Evolutionary conservation across 2,888 invertebrate species (phyloP).

Genomic region (Drosophila diplacantha): DNA sequence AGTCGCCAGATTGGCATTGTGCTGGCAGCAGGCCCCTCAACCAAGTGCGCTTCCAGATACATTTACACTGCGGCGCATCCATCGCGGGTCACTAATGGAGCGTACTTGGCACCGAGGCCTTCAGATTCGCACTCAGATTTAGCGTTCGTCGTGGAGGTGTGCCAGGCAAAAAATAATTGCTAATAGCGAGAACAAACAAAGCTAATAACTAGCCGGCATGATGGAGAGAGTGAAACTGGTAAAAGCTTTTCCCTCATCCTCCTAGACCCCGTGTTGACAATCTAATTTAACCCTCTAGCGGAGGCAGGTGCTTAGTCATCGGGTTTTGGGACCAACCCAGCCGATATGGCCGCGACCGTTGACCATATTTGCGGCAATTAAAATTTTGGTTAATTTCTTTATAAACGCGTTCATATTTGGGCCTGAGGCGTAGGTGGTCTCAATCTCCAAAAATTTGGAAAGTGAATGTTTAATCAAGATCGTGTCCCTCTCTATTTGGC

Average conservation of each 20-base stretch:
- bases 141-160: slow-evolving; percentile 23
- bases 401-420: slow-evolving; percentile 46
- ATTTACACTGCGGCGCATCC: slow-evolving; percentile 21
- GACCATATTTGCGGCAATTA: slow-evolving; percentile 43
- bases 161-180: slow-evolving; percentile 17
- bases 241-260: slow-evolving; percentile 32
- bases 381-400: slow-evolving; percentile 41
- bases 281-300: slow-evolving; percentile 3
- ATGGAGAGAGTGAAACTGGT: slow-evolving; percentile 68
- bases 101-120: slow-evolving; percentile 36
- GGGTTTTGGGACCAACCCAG: slow-evolving; percentile 43
- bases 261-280: slow-evolving; percentile 10
- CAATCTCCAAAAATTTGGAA: slow-evolving; percentile 18
- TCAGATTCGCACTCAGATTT: slow-evolving; percentile 15
- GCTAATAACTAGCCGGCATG: slow-evolving; percentile 41
- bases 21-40: slow-evolving; percentile 26
- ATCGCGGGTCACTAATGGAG: slow-evolving; percentile 35
- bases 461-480: slow-evolving; percentile 32
- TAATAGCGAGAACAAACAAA: slow-evolving; percentile 24
- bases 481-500: slow-evolving; percentile 5
- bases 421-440: slow-evolving; percentile 24
- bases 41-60: slow-evolving; percentile 9
- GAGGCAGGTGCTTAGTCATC: slow-evolving; percentile 13
- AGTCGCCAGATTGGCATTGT: slow-evolving; percentile 43
- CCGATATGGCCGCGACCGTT: slow-evolving; percentile 45